phyloP scores from a whole-genome alignment of 2,888 invertebrate species.

The Exocentrus adspersus region DNA sequence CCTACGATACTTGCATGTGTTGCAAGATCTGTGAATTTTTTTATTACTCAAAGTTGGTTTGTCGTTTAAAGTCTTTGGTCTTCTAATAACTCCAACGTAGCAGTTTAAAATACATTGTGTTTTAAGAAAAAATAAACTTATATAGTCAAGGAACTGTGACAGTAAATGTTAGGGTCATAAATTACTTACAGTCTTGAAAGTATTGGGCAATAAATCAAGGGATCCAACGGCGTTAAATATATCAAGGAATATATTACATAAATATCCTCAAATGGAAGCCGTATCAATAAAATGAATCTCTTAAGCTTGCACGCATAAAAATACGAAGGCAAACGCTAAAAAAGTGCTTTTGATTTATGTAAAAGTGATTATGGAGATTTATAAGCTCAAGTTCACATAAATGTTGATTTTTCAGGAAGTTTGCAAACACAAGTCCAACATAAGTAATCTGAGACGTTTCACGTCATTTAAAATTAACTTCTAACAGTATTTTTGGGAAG shows the following conservation, averaged over 20 bases:
- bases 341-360: slow-evolving; percentile 3
- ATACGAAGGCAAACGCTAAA: neutral
- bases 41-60: too few relatives aligned
- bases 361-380: neutral
- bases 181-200: neutral
- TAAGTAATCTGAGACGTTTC: neutral
- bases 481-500: neutral
- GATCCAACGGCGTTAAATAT: neutral
- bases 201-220: neutral
- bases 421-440: neutral
- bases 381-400: neutral
- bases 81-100: neutral
- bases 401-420: slow-evolving; percentile 3
- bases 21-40: too few relatives aligned
- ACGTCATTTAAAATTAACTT: neutral
- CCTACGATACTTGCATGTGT: too few relatives aligned
- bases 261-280: neutral
- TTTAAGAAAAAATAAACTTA: neutral
- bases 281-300: neutral
- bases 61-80: too few relatives aligned
- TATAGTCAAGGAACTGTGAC: too few relatives aligned
- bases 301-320: neutral
- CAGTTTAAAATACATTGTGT: neutral
- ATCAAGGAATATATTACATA: neutral
- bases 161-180: too few relatives aligned